Conservation (phyloP, 1,140 invertebrate species). For the Dendrolimus punctatus region DNA sequence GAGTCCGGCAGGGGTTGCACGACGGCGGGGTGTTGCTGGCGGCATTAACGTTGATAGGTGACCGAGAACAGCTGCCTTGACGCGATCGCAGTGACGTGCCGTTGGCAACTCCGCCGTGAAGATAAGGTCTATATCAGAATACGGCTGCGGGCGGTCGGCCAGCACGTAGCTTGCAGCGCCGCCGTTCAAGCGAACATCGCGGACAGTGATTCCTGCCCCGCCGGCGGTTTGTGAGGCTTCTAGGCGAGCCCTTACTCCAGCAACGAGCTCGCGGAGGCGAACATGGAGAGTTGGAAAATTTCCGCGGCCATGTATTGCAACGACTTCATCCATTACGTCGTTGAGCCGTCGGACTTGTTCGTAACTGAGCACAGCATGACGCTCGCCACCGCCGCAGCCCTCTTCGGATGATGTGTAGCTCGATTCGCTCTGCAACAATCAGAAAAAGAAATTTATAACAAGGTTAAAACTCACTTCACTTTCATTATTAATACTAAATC, state of each 20-base stretch:
- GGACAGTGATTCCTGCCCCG: constrained; percentile 86
- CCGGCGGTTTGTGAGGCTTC: constrained; percentile 80
- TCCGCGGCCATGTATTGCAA: constrained; percentile 97
- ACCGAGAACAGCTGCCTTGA: constrained; percentile 94
- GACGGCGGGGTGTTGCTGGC: constrained; percentile 91
- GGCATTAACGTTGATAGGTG: constrained; percentile 95
- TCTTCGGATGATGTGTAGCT: constrained; percentile 64
- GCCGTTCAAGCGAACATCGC: constrained; percentile 97
- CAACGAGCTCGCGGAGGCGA: constrained; percentile 92
- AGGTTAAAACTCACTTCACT: not conserved
- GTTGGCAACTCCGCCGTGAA: constrained; percentile 94
- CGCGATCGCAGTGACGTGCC: constrained; percentile 87
- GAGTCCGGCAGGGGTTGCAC: constrained; percentile 93
- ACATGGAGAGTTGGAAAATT: constrained; percentile 98
- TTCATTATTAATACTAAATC: no score
- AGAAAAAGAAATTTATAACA: constrained; percentile 6
- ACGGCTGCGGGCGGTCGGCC: constrained; percentile 88
- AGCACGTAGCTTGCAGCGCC: constrained; percentile 97
- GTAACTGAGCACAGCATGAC: constrained; percentile 92
- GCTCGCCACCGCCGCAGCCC: constrained; percentile 69
- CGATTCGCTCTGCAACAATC: constrained; percentile 65
- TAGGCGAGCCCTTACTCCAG: constrained; percentile 88
- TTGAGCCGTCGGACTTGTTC: constrained; percentile 95
- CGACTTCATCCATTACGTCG: constrained; percentile 96
- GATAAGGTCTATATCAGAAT: constrained; percentile 99